phyloP scores from a whole-genome alignment of 2,797 vertebrate genomes.

The Galaxias olidus region DNA sequence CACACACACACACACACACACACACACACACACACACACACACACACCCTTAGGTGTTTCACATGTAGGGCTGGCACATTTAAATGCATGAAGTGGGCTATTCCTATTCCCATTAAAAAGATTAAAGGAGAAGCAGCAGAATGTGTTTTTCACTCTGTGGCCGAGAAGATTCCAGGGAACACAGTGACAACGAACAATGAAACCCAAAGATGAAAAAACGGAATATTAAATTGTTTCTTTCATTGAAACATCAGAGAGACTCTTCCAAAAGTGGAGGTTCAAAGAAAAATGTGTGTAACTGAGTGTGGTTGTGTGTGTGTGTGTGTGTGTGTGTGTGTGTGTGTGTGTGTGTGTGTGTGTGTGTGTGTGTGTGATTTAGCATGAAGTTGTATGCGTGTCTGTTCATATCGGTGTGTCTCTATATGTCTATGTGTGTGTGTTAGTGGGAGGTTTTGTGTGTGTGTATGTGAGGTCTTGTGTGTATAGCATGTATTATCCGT shows the following conservation, averaged over 20 bases:
- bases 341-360: too few relatives aligned
- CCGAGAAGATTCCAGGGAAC: slow-evolving; percentile 27
- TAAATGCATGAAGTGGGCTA: slow-evolving; percentile 74
- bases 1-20: slow-evolving; percentile 11
- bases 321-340: too few relatives aligned
- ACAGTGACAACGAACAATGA: slow-evolving; percentile 46
- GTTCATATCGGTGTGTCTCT: too few relatives aligned
- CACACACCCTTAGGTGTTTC: slow-evolving; percentile 28
- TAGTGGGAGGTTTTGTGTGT: too few relatives aligned
- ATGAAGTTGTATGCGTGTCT: too few relatives aligned
- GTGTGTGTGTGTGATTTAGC: too few relatives aligned
- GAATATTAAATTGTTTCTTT: slow-evolving; percentile 74
- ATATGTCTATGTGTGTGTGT: too few relatives aligned
- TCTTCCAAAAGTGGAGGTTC: slow-evolving; percentile 70
- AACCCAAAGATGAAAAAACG: slow-evolving; percentile 56
- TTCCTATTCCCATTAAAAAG: slow-evolving; percentile 59
- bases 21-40: not conserved
- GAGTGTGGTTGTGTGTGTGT: slow-evolving; percentile 11
- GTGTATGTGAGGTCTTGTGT: too few relatives aligned
- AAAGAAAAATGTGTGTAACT: slow-evolving; percentile 61
- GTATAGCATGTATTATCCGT: too few relatives aligned
- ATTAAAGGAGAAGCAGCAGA: slow-evolving; percentile 63
- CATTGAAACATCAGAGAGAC: slow-evolving; percentile 77
- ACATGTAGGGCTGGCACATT: slow-evolving; percentile 64
- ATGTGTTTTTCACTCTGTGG: slow-evolving; percentile 30